Evolutionary conservation across 2,113 vertebrate genomes (phyloP), one percentile per base, ranked within the genome.

Genomic region (Benitochromis conjunctus): DNA sequence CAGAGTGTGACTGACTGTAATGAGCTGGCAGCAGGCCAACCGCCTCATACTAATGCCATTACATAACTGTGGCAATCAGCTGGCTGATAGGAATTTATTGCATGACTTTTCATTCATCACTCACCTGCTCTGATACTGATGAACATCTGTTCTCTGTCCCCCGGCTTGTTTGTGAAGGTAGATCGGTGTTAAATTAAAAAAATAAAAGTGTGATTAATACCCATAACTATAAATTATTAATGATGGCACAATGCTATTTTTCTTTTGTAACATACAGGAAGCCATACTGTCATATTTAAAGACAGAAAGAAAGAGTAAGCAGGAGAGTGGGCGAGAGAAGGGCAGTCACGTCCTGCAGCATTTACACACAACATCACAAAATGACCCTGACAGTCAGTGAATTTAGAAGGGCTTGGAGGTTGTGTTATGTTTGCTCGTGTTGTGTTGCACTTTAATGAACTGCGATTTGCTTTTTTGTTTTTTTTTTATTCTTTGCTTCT

Each of bases 341-440:
- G 92, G 83, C 92, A 92, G 78, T 48, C 21, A 24, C 3, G 31
- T 92, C 92, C 92, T 71, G 83, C 88, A 93, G 93, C 91, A 58
- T 90, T 92, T 79, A 81, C 88, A 91, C 91, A 66, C 51, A 84
- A 57, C 86, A 89, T 85, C 82, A 51, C 89, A 92, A 91, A 92
- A 85, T 81, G 86, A 84, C 80, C 87, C 89, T 92, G 92, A 95
- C 94, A 91, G 89, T 58, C 85, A 62, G 86, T 88, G 85, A 66
- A 77, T 92, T 84, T 81, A 86, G 79, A 82, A 91, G 62, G 36
- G 90, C 93, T 92, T 1, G 29, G 85, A 94, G 89, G 87, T 83
- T 89, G 53, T 79, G 60, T 79, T 83, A 21, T 77, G 57, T 86
- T 90, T 69, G n/a, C 48, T 56, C 79, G 38, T 86, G 86, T 86